Conservation (phyloP, 2,113 vertebrate species). For the Xiphias gladius region DNA sequence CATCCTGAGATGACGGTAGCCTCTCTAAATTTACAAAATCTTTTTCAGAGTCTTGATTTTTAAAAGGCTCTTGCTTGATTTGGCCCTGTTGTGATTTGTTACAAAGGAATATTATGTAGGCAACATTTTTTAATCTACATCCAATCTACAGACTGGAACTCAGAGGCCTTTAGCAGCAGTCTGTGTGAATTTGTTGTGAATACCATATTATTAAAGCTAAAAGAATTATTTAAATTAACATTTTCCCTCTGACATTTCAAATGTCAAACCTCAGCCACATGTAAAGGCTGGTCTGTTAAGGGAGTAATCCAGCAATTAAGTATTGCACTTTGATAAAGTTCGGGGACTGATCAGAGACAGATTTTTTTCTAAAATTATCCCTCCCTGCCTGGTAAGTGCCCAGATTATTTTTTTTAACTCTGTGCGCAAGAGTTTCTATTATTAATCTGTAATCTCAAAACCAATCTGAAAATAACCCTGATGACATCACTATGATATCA, state of each 20-base stretch:
- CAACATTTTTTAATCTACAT: neutral
- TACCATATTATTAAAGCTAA: neutral
- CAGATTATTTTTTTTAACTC: too few relatives aligned
- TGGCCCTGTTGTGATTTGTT: neutral
- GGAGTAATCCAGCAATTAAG: neutral
- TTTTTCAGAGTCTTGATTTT: neutral
- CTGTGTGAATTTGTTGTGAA: neutral
- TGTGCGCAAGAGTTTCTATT: neutral
- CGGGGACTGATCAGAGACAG: neutral
- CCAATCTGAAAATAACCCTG: too few relatives aligned
- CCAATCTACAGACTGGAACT: neutral
- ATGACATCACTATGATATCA: too few relatives aligned
- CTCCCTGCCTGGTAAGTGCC: too few relatives aligned
- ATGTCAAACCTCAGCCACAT: neutral
- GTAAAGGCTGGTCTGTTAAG: neutral
- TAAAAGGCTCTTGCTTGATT: neutral
- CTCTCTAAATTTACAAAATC: neutral
- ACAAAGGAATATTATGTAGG: neutral
- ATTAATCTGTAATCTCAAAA: neutral
- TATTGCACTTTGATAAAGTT: neutral
- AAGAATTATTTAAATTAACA: neutral
- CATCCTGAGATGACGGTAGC: neutral
- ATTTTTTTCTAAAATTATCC: too few relatives aligned
- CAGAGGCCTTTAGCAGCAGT: neutral
- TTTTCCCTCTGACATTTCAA: neutral